Evolutionary conservation across 2,797 vertebrate species (phyloP).

Genomic region (Phrynocephalus vlangalii): DNA sequence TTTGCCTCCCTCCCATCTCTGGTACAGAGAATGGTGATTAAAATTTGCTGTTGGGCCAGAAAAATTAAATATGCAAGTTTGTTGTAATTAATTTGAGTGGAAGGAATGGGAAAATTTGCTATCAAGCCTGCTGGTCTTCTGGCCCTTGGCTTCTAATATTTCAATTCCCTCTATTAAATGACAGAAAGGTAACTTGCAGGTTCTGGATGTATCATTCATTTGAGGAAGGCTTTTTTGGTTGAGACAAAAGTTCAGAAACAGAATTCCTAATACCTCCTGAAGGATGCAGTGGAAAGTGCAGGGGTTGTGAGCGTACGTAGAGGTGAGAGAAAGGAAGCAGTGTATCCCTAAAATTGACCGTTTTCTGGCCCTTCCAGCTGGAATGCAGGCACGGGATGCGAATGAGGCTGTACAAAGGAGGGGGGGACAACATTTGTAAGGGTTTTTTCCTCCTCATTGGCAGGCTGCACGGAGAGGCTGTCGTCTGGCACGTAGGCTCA

Average conservation of each 20-base stretch:
- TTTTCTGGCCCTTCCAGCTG: conserved; percentile 35
- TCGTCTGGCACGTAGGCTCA: conserved; percentile 53
- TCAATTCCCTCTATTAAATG: not conserved
- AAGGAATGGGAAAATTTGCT: not conserved
- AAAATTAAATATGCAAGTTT: not conserved
- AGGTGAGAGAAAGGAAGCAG: not conserved
- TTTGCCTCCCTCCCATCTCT: not conserved
- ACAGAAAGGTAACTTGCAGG: not conserved
- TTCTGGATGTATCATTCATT: not conserved
- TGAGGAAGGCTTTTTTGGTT: not conserved
- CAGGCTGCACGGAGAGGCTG: not conserved
- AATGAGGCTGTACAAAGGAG: conserved; percentile 44
- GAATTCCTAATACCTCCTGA: not conserved
- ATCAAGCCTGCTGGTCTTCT: not conserved
- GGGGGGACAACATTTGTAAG: conserved; percentile 55
- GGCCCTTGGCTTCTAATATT: not conserved
- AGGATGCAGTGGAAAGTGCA: not conserved
- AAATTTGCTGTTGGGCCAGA: not conserved
- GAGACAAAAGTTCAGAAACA: not conserved
- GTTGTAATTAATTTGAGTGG: not conserved
- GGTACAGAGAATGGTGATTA: not conserved
- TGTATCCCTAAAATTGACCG: conserved; percentile 16
- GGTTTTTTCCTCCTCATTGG: conserved; percentile 37
- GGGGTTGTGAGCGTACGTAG: not conserved
- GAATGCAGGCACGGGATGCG: conserved; percentile 36